Percentiles rank a stretch among this genome's conserved stretches.
Conservation (phyloP, 2,797 vertebrate species). For the Poecilia picta region DNA sequence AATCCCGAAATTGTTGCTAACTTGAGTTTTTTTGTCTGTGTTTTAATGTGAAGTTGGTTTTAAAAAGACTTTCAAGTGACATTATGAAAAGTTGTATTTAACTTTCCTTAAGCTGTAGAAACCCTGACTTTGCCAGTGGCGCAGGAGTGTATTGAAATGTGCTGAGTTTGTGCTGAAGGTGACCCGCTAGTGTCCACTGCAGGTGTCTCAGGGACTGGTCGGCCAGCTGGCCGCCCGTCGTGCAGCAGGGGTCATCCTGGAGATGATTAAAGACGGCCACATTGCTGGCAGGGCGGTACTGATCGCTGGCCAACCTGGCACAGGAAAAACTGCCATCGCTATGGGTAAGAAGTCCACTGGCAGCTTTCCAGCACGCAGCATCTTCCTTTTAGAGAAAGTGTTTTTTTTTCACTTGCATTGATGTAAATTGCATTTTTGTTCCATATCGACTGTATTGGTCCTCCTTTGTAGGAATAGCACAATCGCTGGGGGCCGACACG, state of each 20-base stretch:
- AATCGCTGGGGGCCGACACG: constrained; percentile 89
- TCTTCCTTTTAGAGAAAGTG: constrained; percentile 8
- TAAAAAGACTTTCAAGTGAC: too few species aligned
- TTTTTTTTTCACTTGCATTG: constrained; percentile 1
- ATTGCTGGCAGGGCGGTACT: constrained; percentile 92
- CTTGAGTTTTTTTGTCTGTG: too few species aligned
- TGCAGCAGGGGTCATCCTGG: constrained; percentile 90
- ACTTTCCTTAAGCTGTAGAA: too few species aligned
- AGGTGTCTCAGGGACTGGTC: constrained; percentile 97
- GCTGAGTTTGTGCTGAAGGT: constrained; percentile 8
- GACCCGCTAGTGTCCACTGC: constrained; percentile 16
- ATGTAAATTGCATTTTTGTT: constrained; percentile 17
- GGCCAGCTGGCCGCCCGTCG: constrained; percentile 94
- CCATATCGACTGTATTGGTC: constrained; percentile 6
- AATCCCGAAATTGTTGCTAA: too few species aligned
- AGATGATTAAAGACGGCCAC: constrained; percentile 96
- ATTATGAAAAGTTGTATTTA: too few species aligned
- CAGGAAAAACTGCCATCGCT: constrained; percentile 93
- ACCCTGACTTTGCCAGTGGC: background rate
- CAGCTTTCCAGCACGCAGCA: constrained; percentile 13
- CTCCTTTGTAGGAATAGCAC: constrained; percentile 85
- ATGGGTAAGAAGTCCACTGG: constrained; percentile 83
- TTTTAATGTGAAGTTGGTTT: too few species aligned
- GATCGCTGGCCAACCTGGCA: constrained; percentile 93
- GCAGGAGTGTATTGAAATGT: constrained; percentile 2